Base-by-base conservation (phyloP, 2,888 invertebrate species). In the Orchesella flavescens region DNA sequence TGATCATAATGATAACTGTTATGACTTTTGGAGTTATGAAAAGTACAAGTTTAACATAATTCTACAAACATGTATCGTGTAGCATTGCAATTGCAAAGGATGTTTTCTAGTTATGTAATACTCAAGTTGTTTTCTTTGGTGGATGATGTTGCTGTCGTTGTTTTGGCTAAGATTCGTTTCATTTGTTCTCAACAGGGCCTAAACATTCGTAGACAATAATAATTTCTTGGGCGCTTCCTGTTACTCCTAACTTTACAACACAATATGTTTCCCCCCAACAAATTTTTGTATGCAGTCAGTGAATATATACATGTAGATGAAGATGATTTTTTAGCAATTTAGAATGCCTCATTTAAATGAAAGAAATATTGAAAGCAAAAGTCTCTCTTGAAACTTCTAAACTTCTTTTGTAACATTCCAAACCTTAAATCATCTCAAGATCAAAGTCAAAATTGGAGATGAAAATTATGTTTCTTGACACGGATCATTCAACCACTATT, bases 1-100 rank as follows among this genome's bases (percentile, higher is more conserved):
- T 82, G 82, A 69, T 82, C 75, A 82, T 82, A 76, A 82, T 71
- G 75, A 76, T 82, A 82, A 82, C 76, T 82, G 82, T 82, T 82
- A 82, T 82, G 75, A 76, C 82, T 82, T 68, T 63, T 71, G 15
- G 71, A 83, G 76, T 77, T 77, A 83, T 83, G 83, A 75, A 7
- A 83, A 83, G 76, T 75, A 74, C 61, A 83, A 71, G 57, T 83
- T 77, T 68, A 75, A 75, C 63, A 46, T 46, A 53, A 55, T 23
- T 12, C 34, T 17, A 21, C 59, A 44, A 7, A 24, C 24, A 34
- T 34, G 7, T 34, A 34, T 34, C 34, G 3, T 34, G 3, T 34
- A 59, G 3, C 23, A 65, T 65, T 43, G 23, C 43, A 65, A 63
- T 23, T 21, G 21, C 17, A 59, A 59, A 19, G n/a, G n/a, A n/a